A percentile compares a stretch with the other conserved stretches of the same genome.
Evolutionary conservation across 2,797 vertebrate species (phyloP).

Genomic region (Poeciliopsis gracilis): DNA sequence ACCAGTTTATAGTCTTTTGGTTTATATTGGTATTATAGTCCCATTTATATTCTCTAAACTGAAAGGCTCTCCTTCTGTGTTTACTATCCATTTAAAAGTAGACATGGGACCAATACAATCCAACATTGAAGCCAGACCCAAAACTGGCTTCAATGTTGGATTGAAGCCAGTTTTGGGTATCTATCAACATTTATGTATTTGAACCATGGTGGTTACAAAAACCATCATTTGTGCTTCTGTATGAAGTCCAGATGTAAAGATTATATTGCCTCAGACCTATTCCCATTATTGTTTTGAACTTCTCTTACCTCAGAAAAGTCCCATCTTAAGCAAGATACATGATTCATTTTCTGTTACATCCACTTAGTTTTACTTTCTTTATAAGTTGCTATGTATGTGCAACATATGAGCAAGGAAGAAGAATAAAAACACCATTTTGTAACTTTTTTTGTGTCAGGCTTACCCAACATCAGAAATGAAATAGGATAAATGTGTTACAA

Average conservation of each 20-base stretch:
- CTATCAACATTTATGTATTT: not conserved
- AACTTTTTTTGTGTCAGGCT: not conserved
- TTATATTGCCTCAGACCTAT: not conserved
- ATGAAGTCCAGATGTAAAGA: not conserved
- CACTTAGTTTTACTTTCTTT: not conserved
- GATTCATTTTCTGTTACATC: constrained; percentile 27
- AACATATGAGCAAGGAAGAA: not conserved
- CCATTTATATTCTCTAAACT: not conserved
- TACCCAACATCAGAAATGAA: not conserved
- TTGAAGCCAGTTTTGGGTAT: not conserved
- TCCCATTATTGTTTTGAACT: not conserved
- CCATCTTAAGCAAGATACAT: constrained; percentile 31
- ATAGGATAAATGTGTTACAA: constrained; percentile 6
- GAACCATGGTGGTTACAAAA: not conserved
- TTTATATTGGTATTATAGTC: not conserved
- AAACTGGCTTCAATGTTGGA: not conserved
- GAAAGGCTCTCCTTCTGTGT: not conserved
- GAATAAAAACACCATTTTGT: not conserved
- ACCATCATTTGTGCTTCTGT: not conserved
- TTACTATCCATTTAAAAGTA: not conserved
- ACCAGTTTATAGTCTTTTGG: not conserved
- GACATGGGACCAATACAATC: not conserved
- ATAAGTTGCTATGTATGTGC: not conserved
- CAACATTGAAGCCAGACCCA: not conserved
- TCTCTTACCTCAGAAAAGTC: constrained; percentile 4